Conservation (phyloP, 2,797 vertebrate species). For the Semaprochilodus insignis region DNA sequence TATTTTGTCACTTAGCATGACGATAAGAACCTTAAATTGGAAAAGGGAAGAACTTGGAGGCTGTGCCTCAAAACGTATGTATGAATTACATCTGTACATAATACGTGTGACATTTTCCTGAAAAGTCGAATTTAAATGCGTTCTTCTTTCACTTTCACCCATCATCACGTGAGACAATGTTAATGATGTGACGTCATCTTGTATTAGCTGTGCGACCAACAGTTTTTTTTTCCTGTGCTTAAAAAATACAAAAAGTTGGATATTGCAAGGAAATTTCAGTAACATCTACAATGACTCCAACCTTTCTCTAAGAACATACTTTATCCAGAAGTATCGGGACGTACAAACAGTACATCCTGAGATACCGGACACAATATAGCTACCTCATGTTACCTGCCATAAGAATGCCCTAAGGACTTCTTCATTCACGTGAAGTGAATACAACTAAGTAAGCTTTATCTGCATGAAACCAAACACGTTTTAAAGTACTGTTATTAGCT, state of each 20-base stretch:
- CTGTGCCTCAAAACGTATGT: background rate
- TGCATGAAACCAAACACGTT: conserved; percentile 70
- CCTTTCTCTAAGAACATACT: background rate
- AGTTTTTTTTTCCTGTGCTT: background rate
- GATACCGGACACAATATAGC: conserved; percentile 11
- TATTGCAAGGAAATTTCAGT: conserved; percentile 18
- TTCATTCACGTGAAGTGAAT: conserved; percentile 19
- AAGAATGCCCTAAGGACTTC: conserved; percentile 38
- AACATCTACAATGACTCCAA: conserved; percentile 2
- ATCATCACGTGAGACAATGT: background rate
- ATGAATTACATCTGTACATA: conserved; percentile 14
- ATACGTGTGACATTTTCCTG: background rate
- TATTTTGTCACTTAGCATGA: background rate
- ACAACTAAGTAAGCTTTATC: conserved; percentile 57
- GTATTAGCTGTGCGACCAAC: background rate
- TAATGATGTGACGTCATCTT: background rate
- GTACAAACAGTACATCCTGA: conserved; percentile 13
- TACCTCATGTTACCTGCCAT: conserved; percentile 31
- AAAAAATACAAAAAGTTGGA: background rate
- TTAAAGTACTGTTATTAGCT: conserved; percentile 48
- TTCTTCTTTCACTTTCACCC: background rate
- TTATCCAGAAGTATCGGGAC: conserved; percentile 3
- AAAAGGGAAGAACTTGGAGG: background rate
- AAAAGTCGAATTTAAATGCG: background rate
- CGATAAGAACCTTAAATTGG: no score